Percentiles rank a stretch among this genome's conserved stretches.
These are phyloP conservation scores for Archips xylosteana DNA, from an alignment of 2,888 invertebrate genomes.

Conservation along the genomic window DNA sequence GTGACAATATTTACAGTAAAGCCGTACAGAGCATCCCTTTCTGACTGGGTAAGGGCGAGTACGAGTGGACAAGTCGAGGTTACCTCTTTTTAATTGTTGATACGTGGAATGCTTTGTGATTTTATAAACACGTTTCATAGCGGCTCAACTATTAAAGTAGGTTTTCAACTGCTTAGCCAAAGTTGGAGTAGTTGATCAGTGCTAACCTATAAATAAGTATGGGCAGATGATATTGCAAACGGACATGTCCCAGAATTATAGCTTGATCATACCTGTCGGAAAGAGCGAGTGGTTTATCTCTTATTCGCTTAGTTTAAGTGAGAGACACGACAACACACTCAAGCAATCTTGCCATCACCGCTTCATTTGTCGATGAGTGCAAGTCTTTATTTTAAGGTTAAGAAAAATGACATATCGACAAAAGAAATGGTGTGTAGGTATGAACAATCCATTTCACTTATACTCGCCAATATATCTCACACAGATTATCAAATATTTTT, in stretches of 20 bases:
- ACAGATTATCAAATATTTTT: conserved; percentile 40
- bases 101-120: background rate
- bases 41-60: too few relatives aligned
- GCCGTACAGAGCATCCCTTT: too few relatives aligned
- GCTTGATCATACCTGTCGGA: background rate
- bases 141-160: background rate
- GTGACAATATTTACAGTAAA: too few relatives aligned
- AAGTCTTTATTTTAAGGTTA: background rate
- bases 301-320: background rate
- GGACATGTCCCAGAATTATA: conserved; percentile 18
- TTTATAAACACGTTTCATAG: background rate
- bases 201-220: conserved; percentile 23
- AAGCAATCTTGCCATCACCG: background rate
- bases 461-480: conserved; percentile 34
- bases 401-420: background rate
- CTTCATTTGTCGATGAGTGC: background rate
- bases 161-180: background rate
- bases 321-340: background rate
- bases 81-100: background rate
- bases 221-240: conserved; percentile 20
- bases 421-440: background rate
- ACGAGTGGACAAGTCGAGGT: too few relatives aligned
- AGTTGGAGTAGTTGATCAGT: conserved; percentile 12
- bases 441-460: background rate
- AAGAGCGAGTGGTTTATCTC: background rate